Evolutionary conservation across 2,113 vertebrate genomes (phyloP), one percentile per base, ranked within the genome.

Genomic region (Takifugu bimaculatus): DNA sequence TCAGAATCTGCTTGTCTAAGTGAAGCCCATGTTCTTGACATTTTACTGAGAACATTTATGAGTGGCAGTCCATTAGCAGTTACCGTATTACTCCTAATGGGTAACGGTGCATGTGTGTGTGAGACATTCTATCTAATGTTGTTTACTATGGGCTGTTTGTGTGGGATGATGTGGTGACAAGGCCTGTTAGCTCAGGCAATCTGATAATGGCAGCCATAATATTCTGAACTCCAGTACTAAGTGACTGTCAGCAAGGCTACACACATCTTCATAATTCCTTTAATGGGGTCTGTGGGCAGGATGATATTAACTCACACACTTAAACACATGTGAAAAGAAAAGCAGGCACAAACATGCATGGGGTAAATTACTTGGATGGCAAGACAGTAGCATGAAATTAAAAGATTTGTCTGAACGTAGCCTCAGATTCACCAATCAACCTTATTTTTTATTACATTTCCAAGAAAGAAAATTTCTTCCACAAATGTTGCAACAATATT

Each of bases 261-360:
- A 45, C 68, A 66, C 63, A 68, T 81, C 71, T 86, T 77, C 52
- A 77, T 84, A 80, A 85, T 81, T 76, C 51, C 42, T 73, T 71
- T 81, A 85, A 84, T 81, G 72, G 74, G 76, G 47, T 75, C 66
- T 63, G 50, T 77, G 61, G 62, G 74, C 35, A 54, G 70, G 70
- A 74, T 54, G 68, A 52, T 59, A 56, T 53, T 42, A 72, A 67
- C 43, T 53, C 45, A 54, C 43, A 32, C 53, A 49, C 60, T 52
- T 50, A 76, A 45, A 64, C 57, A 65, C 49, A 62, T 4, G 4
- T 12, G 42, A 50, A 35, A 54, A 43, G 7, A 64, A 9, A 35
- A 42, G 53, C 26, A 42, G 20, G 20, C 20, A 56, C 28, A 4
- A 0, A 0, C 49, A 47, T 12, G 42, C 13, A 50, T 25, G 27